Evolutionary conservation across 2,797 vertebrate species (phyloP), one percentile per base, ranked within the genome.

Genomic region (Pachyuromys duprasi): DNA sequence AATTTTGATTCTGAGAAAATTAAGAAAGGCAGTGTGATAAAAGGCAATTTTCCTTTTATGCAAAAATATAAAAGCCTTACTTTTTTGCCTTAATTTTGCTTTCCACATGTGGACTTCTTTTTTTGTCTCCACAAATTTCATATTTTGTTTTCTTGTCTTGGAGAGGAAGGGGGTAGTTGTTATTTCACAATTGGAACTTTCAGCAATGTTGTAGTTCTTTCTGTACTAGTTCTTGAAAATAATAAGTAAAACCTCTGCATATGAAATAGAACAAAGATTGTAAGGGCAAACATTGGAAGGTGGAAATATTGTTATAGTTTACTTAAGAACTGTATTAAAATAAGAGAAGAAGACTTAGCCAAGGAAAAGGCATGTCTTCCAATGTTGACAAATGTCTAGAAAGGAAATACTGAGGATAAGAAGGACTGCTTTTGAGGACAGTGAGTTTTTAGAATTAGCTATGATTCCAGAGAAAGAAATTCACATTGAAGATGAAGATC

Each of bases 1-100:
- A 81, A 93, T 95, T 96, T 95, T 86, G 78, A 82, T 87, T 95
- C 79, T 93, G 72, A 97, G 86, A 94, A 95, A 96, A 97, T 94
- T 93, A 89, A 93, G 93, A 89, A 92, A 95, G 69, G 45, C 49
- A 91, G 7, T 89, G 7, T 83, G 84, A 83, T 91, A 96, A 80
- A 80, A 92, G 69, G 26, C 60, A 93, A 39, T 83, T 95, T 96
- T 72, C 22, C 90, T 92, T 92, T 93, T 67, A 82, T 91, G 53
- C 4, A 94, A 96, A 93, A 78, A 88, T 22, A 79, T 86, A 57
- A 63, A 90, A 82, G 39, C 65, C 74, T 82, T 92, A 76, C 18
- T 95, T 92, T 42, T 96, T 94, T 55, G 65, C n/a, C 39, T 95
- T 94, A 90, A 28, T 94, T 96, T 94, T 93, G 26, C 65, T 91